These are phyloP conservation scores for Brienomyrus longianalis DNA, from an alignment of 2,113 vertebrate genomes.

Conservation along the genomic window DNA sequence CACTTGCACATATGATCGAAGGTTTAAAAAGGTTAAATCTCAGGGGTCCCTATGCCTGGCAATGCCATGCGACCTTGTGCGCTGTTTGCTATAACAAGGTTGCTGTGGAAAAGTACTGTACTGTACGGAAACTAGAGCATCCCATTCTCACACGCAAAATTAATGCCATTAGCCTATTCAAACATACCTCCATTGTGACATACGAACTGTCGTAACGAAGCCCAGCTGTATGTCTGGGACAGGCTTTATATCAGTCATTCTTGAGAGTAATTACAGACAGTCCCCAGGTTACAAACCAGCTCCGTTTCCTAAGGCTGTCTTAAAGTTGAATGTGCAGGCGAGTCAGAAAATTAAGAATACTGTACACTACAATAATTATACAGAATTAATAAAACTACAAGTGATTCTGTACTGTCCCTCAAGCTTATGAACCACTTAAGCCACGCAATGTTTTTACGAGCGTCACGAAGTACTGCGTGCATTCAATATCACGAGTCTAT, in stretches of 20 bases:
- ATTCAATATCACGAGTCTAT: background rate
- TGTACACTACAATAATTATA: background rate
- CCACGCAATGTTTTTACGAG: background rate
- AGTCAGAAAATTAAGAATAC: background rate
- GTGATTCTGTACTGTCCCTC: background rate
- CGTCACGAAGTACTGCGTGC: background rate
- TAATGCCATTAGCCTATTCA: background rate
- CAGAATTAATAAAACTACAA: background rate
- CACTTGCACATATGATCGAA: background rate
- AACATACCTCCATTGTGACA: background rate
- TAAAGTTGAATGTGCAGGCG: background rate
- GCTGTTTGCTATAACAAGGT: background rate
- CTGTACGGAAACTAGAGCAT: background rate
- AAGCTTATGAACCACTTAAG: background rate
- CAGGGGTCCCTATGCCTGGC: background rate
- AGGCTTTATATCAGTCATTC: background rate
- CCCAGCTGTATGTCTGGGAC: background rate
- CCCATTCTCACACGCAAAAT: background rate
- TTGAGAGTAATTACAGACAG: background rate
- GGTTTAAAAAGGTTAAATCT: background rate
- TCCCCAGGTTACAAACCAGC: background rate
- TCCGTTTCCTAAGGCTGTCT: background rate
- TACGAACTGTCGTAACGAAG: background rate
- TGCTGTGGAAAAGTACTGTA: background rate
- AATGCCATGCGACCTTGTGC: background rate